These are phyloP conservation scores for Anoplolepis gracilipes DNA, from an alignment of 1,140 invertebrate species.

Conservation along the genomic window DNA sequence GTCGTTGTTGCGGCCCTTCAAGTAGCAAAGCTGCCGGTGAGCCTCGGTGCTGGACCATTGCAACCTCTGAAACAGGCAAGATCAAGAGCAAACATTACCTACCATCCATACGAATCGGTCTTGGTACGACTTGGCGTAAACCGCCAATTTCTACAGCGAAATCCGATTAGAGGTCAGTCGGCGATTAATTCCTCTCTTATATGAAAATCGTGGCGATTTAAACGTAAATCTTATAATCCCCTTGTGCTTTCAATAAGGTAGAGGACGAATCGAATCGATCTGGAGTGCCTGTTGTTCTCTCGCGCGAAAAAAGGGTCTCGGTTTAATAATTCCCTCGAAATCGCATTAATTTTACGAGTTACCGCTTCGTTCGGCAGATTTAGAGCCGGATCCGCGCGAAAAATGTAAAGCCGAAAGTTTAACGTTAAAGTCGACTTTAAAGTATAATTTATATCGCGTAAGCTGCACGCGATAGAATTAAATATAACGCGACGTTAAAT, in stretches of 20 bases:
- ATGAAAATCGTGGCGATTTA: slow-evolving; percentile 36
- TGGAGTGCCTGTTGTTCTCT: not conserved
- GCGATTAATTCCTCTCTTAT: slow-evolving; percentile 38
- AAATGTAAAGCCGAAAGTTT: slow-evolving; percentile 41
- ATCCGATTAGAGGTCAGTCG: slow-evolving; percentile 41
- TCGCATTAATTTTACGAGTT: slow-evolving; percentile 48
- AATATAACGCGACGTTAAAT: slow-evolving; percentile 46
- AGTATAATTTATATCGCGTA: slow-evolving; percentile 44
- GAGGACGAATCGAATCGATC: slow-evolving; percentile 35
- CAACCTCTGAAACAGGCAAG: slow-evolving; percentile 88
- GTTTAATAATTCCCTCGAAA: slow-evolving; percentile 38
- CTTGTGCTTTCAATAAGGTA: not conserved
- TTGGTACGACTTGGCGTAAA: not conserved
- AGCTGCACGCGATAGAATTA: slow-evolving; percentile 27
- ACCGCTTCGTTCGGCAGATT: slow-evolving; percentile 39
- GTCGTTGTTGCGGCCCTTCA: slow-evolving; percentile 95
- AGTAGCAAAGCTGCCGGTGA: slow-evolving; percentile 93
- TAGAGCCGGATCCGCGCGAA: slow-evolving; percentile 14
- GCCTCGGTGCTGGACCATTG: slow-evolving; percentile 94
- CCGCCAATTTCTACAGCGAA: not conserved
- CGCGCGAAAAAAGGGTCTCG: not conserved
- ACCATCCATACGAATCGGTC: slow-evolving; percentile 2
- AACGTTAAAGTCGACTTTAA: slow-evolving; percentile 37
- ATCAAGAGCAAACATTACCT: slow-evolving; percentile 62
- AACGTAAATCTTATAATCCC: slow-evolving; percentile 20